phyloP scores from a whole-genome alignment of 2,888 invertebrate genomes.

The Archaeoteleia sp. region DNA sequence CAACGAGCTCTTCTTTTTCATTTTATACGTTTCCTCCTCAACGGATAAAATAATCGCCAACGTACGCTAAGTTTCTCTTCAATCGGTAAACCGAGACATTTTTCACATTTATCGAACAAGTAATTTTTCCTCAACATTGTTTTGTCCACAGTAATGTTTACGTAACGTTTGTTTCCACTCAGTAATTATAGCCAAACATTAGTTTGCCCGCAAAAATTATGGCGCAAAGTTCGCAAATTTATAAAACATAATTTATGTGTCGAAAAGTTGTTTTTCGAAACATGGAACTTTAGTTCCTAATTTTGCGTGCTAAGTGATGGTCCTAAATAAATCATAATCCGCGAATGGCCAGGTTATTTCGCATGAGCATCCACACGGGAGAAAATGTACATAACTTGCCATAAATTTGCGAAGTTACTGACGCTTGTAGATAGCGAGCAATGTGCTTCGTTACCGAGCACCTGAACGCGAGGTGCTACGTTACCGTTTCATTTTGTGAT shows the following conservation, averaged over 20 bases:
- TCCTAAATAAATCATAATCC: conserved; percentile 10
- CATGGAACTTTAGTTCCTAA: too few relatives aligned
- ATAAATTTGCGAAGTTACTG: conserved; percentile 30
- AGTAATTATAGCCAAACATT: too few relatives aligned
- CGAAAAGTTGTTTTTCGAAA: too few relatives aligned
- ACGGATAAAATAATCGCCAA: conserved; percentile 3
- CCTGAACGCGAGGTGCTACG: conserved; percentile 11
- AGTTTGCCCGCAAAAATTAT: too few relatives aligned
- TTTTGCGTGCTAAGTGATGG: too few relatives aligned
- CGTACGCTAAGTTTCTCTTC: conserved; percentile 3
- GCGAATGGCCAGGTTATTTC: conserved; percentile 7
- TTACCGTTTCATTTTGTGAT: conserved; percentile 15
- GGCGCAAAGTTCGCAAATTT: too few relatives aligned
- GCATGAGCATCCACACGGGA: conserved; percentile 13
- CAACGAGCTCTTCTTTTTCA: conserved; percentile 3
- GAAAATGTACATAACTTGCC: conserved; percentile 19
- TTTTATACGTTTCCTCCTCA: not conserved
- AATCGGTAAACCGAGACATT: too few relatives aligned
- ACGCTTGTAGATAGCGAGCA: conserved; percentile 22
- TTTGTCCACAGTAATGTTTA: too few relatives aligned
- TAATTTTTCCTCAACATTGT: too few relatives aligned
- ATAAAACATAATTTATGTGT: too few relatives aligned
- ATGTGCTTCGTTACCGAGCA: conserved; percentile 23
- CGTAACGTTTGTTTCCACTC: too few relatives aligned
- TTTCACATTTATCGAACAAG: too few relatives aligned